These are phyloP conservation scores for Lacanobia oleracea DNA, from an alignment of 2,888 invertebrate species.

Conservation along the genomic window DNA sequence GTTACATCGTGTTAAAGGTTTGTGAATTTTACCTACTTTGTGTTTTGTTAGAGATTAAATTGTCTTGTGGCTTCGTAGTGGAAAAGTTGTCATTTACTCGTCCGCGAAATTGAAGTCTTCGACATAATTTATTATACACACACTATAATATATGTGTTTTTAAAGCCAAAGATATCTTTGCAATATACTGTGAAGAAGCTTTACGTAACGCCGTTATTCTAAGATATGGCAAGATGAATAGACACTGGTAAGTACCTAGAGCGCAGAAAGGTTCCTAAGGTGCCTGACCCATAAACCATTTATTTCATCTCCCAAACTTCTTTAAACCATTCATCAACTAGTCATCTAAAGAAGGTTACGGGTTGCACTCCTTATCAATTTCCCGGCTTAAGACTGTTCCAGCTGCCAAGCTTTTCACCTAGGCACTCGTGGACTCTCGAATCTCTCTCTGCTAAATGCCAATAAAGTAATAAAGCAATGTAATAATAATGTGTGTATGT, in stretches of 20 bases:
- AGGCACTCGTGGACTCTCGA: background rate
- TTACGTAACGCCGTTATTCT: background rate
- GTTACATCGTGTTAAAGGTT: constrained; percentile 55
- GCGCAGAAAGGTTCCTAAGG: background rate
- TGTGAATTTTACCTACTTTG: constrained; percentile 37
- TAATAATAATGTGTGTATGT: no score
- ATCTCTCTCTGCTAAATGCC: background rate
- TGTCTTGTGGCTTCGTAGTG: background rate
- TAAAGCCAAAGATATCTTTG: background rate
- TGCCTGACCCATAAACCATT: background rate
- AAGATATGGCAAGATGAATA: background rate
- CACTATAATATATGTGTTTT: background rate
- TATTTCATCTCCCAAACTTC: background rate
- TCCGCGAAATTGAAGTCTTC: background rate
- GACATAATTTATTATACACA: background rate
- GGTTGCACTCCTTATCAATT: background rate
- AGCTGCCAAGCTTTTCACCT: background rate
- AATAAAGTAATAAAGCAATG: no score
- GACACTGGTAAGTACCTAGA: constrained; percentile 32
- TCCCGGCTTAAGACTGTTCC: background rate
- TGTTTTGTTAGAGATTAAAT: constrained; percentile 12
- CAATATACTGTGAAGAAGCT: background rate
- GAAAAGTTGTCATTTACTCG: background rate
- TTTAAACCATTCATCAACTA: background rate
- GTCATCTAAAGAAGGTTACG: background rate